Base-by-base conservation (phyloP, 2,888 invertebrate species). In the Hypolimnas misippus region DNA sequence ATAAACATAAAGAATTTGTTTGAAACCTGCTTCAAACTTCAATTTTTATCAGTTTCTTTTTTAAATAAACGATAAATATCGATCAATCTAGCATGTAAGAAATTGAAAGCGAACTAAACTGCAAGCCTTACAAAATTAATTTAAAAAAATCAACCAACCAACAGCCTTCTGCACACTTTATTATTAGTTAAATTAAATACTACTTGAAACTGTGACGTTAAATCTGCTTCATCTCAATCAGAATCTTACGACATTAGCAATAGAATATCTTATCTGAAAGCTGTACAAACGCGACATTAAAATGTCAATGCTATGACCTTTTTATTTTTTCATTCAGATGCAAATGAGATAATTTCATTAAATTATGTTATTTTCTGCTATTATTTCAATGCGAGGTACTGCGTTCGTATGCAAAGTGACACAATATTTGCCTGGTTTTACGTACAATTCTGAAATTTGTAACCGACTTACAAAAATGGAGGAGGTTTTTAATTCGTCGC, bases 271-370 rank as follows among this genome's bases (percentile, higher is more conserved):
- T 25, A 49, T 29, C 0, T 6, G n/a, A n/a, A n/a, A n/a, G n/a
- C 56, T n/a, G 40, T 57, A 19, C 38, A n/a, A 46, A 46, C 44
- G 44, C 44, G 44, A 50, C 31, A 17, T 54, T 46, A 67, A 70
- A 70, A 75, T 73, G 70, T 66, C 72, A 69, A 69, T 66, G 63
- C 65, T 53, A 46, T 66, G 73, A 69, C 73, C 74, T 74, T 71
- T 70, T 58, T 53, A 29, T 14, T 29, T 49, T 29, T 49, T 49
- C n/a, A 49, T 57, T 57, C 19, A 49, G 46, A 57, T 57, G 56
- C 56, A 19, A 49, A 46, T 57, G 25, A 35, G 56, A 46, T 42
- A 40, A 14, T 40, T 54, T 44, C 17, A 46, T 33, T 12, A 33
- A 14, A 46, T 33, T 19, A 56, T 56, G 33, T 38, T 46, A 56